A percentile compares a stretch with the other conserved stretches of the same genome.
Evolutionary conservation across 2,888 invertebrate species (phyloP).

Genomic region (Callyntrura sp.): DNA sequence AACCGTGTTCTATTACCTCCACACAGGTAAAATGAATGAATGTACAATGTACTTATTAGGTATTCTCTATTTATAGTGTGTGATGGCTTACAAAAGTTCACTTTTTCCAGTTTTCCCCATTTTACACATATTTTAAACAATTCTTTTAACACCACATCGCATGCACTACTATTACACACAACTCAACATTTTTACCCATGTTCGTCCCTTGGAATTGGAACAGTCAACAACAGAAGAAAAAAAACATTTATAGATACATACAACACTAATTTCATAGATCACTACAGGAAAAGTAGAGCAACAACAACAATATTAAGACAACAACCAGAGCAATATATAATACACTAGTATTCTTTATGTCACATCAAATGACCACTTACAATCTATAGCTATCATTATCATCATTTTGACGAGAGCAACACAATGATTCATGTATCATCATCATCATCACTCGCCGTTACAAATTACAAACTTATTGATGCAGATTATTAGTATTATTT

Average conservation of each 20-base stretch:
- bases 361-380: conserved; percentile 12
- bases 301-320: not conserved
- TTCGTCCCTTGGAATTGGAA: conserved; percentile 7
- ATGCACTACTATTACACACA: not conserved
- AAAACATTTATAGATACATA: not conserved
- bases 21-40: not conserved
- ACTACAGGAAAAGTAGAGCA: not conserved
- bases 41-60: not conserved
- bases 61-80: not conserved
- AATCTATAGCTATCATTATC: not conserved
- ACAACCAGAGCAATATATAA: not conserved
- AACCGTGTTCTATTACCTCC: not conserved
- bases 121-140: not conserved
- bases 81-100: conserved; percentile 27
- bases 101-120: not conserved
- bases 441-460: too few species aligned
- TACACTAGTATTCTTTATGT: conserved; percentile 14
- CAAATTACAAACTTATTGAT: too few species aligned
- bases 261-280: not conserved
- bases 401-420: not conserved
- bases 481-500: too few species aligned
- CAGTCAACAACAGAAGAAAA: not conserved
- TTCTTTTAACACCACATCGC: too few species aligned
- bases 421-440: too few species aligned
- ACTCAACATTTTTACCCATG: not conserved